phyloP scores from a whole-genome alignment of 2,113 vertebrate species.

The Procavia capensis region DNA sequence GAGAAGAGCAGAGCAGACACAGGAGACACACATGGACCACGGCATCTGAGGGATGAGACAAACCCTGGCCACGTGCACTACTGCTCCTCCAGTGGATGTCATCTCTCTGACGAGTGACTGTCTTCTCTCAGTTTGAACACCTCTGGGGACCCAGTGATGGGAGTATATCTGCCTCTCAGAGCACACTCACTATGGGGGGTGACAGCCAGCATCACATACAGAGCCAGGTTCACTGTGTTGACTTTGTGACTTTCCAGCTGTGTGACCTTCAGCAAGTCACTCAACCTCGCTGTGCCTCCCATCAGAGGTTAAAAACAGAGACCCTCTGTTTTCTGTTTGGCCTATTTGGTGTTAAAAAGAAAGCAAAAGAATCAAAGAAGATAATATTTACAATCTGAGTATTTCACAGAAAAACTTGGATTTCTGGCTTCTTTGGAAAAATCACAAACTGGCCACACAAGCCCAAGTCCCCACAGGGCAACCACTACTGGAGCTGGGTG shows the following conservation, averaged over 20 bases:
- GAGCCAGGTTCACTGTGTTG: rapidly evolving
- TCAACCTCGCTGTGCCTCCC: background rate
- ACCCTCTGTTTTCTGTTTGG: background rate
- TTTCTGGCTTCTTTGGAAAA: background rate
- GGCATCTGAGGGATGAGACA: too few relatives aligned
- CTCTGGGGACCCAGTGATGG: background rate
- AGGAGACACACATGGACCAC: too few relatives aligned
- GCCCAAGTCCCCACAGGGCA: too few relatives aligned
- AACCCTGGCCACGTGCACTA: background rate
- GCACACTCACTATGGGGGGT: rapidly evolving
- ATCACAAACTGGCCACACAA: too few relatives aligned
- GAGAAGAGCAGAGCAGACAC: too few relatives aligned
- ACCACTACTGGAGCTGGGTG: background rate
- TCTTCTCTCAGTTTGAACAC: background rate
- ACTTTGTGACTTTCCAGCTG: background rate
- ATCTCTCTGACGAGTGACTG: background rate
- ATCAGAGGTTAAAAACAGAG: background rate
- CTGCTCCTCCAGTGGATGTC: too few relatives aligned
- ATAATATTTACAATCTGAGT: background rate
- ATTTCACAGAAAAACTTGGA: background rate
- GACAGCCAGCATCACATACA: too few relatives aligned
- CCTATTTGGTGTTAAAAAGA: background rate
- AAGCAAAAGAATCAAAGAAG: background rate
- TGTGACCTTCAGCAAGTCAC: background rate
- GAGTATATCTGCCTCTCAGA: background rate